A percentile compares a stretch with the other conserved stretches of the same genome.
Evolutionary conservation across 2,888 invertebrate genomes (phyloP).

Genomic region (Machimus atricapillus): DNA sequence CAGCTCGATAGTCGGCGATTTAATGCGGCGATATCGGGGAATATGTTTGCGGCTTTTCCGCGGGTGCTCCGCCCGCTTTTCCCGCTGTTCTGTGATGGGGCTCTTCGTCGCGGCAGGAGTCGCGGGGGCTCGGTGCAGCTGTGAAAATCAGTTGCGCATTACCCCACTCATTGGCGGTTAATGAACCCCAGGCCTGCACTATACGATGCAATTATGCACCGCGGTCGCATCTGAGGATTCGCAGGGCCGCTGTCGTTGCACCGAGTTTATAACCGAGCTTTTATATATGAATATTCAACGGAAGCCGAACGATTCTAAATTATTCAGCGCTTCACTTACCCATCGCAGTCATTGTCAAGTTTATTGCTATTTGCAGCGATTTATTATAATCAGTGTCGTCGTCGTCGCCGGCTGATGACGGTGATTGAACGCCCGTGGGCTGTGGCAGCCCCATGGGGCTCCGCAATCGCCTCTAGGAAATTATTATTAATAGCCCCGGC

Average conservation of each 20-base stretch:
- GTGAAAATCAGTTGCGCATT: constrained; percentile 5
- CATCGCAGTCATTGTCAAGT: constrained; percentile 8
- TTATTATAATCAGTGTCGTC: not conserved
- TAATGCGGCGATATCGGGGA: not conserved
- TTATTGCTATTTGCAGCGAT: constrained; percentile 3
- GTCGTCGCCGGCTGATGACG: not conserved
- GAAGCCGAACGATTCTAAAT: not conserved
- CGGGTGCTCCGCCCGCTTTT: not conserved
- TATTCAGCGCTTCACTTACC: not conserved
- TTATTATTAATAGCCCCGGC: not conserved
- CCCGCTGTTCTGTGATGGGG: not conserved
- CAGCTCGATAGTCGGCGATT: not conserved
- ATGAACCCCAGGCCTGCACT: not conserved
- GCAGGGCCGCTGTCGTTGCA: not conserved
- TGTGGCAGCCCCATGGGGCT: not conserved
- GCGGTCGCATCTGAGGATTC: not conserved
- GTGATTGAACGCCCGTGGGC: not conserved
- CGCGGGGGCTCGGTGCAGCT: not conserved
- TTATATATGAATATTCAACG: constrained; percentile 4
- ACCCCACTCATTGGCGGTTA: not conserved
- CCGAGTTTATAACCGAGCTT: not conserved
- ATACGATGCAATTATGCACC: not conserved
- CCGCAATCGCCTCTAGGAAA: not conserved
- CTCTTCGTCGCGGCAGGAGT: too few species aligned
- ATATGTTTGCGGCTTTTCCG: not conserved